Evolutionary conservation across 2,888 invertebrate species (phyloP).

Genomic region (Hirtodrosophila trivittata): DNA sequence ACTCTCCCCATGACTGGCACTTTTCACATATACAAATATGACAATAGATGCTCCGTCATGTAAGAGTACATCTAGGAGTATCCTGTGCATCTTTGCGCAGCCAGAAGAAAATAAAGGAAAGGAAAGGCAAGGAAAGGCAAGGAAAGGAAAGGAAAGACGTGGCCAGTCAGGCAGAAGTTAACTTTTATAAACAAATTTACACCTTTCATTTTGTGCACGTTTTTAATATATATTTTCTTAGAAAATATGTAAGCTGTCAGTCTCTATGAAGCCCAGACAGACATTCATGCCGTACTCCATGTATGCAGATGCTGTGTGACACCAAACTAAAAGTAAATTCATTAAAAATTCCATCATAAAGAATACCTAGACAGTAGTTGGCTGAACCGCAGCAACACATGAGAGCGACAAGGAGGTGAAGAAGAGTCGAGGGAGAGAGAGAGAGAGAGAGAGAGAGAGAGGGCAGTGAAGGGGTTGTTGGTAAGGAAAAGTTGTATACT

Average conservation of each 20-base stretch:
- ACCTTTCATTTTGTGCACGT: constrained; percentile 73
- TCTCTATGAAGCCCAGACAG: constrained; percentile 28
- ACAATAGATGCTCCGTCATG: constrained; percentile 52
- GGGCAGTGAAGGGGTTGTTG: background rate
- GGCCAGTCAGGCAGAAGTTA: constrained; percentile 53
- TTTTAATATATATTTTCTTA: constrained; percentile 63
- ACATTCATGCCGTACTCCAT: constrained; percentile 13
- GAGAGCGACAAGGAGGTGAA: constrained; percentile 8
- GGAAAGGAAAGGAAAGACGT: background rate
- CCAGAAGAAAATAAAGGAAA: constrained; percentile 8
- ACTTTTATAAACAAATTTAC: constrained; percentile 74
- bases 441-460: background rate
- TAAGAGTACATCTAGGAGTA: constrained; percentile 3
- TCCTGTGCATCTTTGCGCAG: constrained; percentile 38
- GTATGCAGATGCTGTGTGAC: constrained; percentile 64
- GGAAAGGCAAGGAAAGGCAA: constrained; percentile 4
- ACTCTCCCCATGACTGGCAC: constrained; percentile 35
- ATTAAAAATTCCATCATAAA: constrained; percentile 78
- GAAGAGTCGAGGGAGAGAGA: background rate
- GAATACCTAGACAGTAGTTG: constrained; percentile 55
- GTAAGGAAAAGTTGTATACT: constrained; percentile 49
- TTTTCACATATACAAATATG: constrained; percentile 15
- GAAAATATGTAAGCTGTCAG: constrained; percentile 62
- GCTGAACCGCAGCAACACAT: constrained; percentile 27
- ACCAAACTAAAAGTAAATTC: constrained; percentile 77